A percentile compares a stretch with the other conserved stretches of the same genome.
Evolutionary conservation across 1,140 invertebrate species (phyloP).

Genomic region (Himalopsyche phryganea): DNA sequence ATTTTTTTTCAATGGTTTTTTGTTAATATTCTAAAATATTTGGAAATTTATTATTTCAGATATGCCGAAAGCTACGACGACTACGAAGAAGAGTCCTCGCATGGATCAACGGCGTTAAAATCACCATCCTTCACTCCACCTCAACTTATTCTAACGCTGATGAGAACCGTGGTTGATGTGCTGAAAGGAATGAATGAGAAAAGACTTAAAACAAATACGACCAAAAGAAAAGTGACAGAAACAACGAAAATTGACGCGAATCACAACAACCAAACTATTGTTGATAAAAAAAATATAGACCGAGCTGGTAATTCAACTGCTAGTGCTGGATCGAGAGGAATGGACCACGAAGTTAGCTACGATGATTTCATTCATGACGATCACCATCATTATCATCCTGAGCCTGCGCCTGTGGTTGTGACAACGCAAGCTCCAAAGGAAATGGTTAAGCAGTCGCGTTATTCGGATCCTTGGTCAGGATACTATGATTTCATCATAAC

Average conservation of each 20-base stretch:
- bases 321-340: conserved; percentile 6
- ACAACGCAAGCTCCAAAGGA: conserved; percentile 39
- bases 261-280: conserved; percentile 1
- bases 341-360: conserved; percentile 10
- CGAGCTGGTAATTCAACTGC: background rate
- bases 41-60: conserved; percentile 16
- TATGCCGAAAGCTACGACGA: conserved; percentile 12
- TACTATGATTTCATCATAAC: conserved; percentile 83
- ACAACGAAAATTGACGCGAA: background rate
- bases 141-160: conserved; percentile 42
- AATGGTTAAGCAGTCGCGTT: conserved; percentile 44
- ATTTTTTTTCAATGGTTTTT: no score
- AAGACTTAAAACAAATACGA: conserved; percentile 19
- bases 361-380: conserved; percentile 32
- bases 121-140: conserved; percentile 38
- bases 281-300: background rate
- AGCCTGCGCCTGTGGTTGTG: conserved; percentile 18
- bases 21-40: no score
- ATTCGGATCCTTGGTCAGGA: conserved; percentile 65
- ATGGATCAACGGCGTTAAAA: conserved; percentile 10
- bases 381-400: conserved; percentile 29
- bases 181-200: conserved; percentile 46
- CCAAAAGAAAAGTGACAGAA: conserved; percentile 15
- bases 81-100: conserved; percentile 6
- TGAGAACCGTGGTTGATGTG: conserved; percentile 43